Percentiles rank a stretch among this genome's conserved stretches.
phyloP scores from a whole-genome alignment of 2,888 invertebrate species.

The Chironomus riparius region DNA sequence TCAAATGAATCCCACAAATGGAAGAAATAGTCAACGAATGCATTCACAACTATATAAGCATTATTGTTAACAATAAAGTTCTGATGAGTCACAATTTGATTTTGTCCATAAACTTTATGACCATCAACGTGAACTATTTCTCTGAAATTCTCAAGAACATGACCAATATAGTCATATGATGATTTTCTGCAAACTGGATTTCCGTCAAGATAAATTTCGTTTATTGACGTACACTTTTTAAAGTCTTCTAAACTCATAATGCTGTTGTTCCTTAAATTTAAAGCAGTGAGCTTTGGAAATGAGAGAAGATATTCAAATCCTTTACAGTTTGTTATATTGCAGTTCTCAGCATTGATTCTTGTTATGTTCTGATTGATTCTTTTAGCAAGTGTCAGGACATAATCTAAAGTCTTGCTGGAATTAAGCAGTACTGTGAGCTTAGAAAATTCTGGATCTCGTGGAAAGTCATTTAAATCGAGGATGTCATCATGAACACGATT shows the following conservation, averaged over 20 bases:
- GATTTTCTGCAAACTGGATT: constrained; percentile 5
- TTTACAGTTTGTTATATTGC: neutral
- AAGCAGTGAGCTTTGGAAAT: neutral
- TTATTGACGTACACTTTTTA: neutral
- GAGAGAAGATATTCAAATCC: neutral
- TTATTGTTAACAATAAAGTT: neutral
- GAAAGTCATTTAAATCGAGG: neutral
- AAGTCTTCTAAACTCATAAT: neutral
- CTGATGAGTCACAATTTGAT: neutral
- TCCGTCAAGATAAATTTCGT: neutral
- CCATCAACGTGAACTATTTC: neutral
- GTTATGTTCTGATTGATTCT: neutral
- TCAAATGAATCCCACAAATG: constrained; percentile 1
- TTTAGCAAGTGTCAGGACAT: neutral
- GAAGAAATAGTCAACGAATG: constrained; percentile 8
- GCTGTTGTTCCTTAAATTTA: constrained; percentile 5
- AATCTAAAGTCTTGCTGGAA: neutral
- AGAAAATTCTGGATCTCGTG: neutral
- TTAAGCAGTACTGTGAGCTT: neutral
- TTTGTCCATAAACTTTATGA: neutral
- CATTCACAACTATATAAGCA: neutral
- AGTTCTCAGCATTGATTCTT: neutral
- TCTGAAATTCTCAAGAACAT: neutral
- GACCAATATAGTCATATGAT: neutral
- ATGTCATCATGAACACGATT: neutral